Evolutionary conservation across 2,113 vertebrate genomes (phyloP), one percentile per base, ranked within the genome.

Genomic region (Polyodon spathula): DNA sequence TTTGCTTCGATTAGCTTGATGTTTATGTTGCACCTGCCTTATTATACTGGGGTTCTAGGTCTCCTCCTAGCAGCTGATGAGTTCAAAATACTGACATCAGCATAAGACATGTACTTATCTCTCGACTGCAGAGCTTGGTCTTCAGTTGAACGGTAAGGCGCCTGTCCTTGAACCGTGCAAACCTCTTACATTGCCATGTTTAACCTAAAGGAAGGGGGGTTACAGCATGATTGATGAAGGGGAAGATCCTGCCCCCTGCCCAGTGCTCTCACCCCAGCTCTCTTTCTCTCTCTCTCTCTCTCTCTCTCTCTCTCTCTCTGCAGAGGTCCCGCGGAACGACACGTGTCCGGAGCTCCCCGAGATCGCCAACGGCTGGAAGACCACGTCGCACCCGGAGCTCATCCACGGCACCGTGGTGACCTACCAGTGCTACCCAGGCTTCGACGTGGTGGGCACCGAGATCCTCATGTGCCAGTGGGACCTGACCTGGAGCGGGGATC

Each of bases 381-480:
- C 86, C 0, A 85, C 90, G 0, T 97, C 94, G 0, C 93, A 97
- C 68, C 92, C 93, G 0, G 94, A 97, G 74, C 82, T 96, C 68
- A 85, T 96, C 9, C 94, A 95, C 0, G 94, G 94, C 70, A 94
- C 94, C 0, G 90, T 97, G 67, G 90, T 97, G 54, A 97, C 91
- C 38, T 97, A 91, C 79, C 94, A 97, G 68, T 97, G 94, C 83
- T 97, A 97, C 73, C 94, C 94, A 0, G 93, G 94, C 52, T 97
- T 86, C 61, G 91, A 94, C 72, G 76, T 97, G 66, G 70, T 83
- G 0, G 94, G 94, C 43, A 83, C 90, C 0, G 93, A 95, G 72
- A 83, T 93, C 65, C 89, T 97, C 60, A 95, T 97, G 92, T 97
- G 94, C 66, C 94, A 97, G 68, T 97, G 94, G 94, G 94, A 97